Evolutionary conservation across 2,113 vertebrate genomes (phyloP), one percentile per base, ranked within the genome.

Genomic region (Taxidea taxus): DNA sequence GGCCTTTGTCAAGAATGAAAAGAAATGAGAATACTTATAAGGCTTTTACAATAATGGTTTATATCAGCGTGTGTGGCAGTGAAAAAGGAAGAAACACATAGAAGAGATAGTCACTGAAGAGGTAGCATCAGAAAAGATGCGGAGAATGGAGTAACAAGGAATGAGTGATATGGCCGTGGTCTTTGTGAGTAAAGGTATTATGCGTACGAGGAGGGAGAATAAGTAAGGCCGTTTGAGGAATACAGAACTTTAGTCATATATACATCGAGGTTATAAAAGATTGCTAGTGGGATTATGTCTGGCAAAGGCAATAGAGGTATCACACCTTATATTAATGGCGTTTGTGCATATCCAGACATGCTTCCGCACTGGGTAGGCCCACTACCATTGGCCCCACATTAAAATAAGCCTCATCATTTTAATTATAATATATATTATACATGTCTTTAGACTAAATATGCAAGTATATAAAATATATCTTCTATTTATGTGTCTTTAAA

Each of bases 371-470:
- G 37, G 18, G 10, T 39, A 47, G 81, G 20, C 42, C 13, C 44
- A 51, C 25, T 85, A 42, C 42, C 23, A 10, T 39, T 39, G 72
- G 13, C 54, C 42, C 18, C 25, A 31, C 34, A 4, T 83, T 89
- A 87, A 91, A 82, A 78, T 93, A 47, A 83, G 34, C 64, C 49
- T 87, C 5, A 9, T 75, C 80, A 25, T 77, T 93, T 83, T 81
- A 29, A 72, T 70, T 56, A 81, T 0, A 85, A 56, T 62, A 25
- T 4, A 54, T 29, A 25, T 37, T 49, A 47, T 81, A 68, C 42
- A 25, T 68, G 34, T n/a, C 51, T 81, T 81, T 56, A 51, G 49
- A 80, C 49, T 80, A 29, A 29, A 47, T 82, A 25, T 56, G 13
- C 49, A 49, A 60, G 2, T 82, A 25, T 51, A 25, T 51, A 25